Percentiles rank a stretch among this genome's conserved stretches.
These are phyloP conservation scores for Ypsolopha scabrella DNA, from an alignment of 2,888 invertebrate genomes.

Conservation along the genomic window DNA sequence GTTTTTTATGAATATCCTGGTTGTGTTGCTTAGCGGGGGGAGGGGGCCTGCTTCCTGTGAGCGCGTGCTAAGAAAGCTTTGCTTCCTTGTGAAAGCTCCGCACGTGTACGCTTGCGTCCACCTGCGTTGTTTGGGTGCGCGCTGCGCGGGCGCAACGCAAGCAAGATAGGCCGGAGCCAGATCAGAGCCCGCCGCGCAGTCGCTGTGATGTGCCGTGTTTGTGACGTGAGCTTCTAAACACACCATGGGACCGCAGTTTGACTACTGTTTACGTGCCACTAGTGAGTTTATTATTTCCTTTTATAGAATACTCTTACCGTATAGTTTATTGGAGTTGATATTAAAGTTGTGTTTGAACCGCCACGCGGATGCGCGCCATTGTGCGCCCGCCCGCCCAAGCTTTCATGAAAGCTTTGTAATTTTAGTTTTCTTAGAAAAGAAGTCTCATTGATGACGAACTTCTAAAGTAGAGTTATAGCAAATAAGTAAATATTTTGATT, in stretches of 20 bases:
- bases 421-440: too few species aligned
- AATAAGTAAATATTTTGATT: too few species aligned
- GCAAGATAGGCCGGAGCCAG: background rate
- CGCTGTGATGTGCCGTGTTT: conserved; percentile 61
- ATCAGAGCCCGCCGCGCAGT: conserved; percentile 49
- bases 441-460: too few species aligned
- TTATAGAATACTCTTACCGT: conserved; percentile 2
- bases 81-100: conserved; percentile 45
- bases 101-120: conserved; percentile 48
- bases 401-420: conserved; percentile 17
- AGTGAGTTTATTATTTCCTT: conserved; percentile 36
- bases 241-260: conserved; percentile 62
- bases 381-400: conserved; percentile 13
- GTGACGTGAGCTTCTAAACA: conserved; percentile 12
- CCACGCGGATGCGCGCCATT: background rate
- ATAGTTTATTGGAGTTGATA: background rate
- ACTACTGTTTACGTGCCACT: conserved; percentile 59
- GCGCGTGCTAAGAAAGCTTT: conserved; percentile 37
- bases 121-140: conserved; percentile 45
- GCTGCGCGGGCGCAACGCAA: conserved; percentile 21
- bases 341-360: conserved; percentile 11
- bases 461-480: too few species aligned
- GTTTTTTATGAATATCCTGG: conserved; percentile 6
- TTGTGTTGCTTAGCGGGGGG: background rate
- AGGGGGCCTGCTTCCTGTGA: conserved; percentile 33